phyloP scores from a whole-genome alignment of 1,140 invertebrate genomes.

The Brachionus rotundiformis region DNA sequence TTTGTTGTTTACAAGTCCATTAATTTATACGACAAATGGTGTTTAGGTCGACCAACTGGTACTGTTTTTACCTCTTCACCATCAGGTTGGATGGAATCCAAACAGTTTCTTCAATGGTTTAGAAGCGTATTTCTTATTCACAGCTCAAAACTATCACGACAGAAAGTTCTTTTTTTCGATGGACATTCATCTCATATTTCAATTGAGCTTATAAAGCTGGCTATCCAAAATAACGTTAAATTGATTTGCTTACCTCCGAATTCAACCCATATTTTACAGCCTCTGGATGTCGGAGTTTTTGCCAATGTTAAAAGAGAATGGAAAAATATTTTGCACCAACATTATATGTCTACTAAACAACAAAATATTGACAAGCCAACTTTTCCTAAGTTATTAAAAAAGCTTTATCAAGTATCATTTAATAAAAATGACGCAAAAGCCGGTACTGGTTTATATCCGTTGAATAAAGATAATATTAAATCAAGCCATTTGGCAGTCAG shows the following conservation, averaged over 20 bases:
- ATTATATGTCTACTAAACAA: conserved; percentile 3
- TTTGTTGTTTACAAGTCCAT: neutral
- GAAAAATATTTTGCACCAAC: neutral
- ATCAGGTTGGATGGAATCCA: conserved; percentile 24
- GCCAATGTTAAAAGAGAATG: neutral
- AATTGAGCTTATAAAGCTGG: neutral
- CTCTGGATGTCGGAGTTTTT: neutral
- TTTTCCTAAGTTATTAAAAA: neutral
- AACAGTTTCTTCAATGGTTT: neutral
- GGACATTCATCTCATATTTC: conserved; percentile 30
- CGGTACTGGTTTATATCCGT: neutral
- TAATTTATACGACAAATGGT: neutral
- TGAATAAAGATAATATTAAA: neutral
- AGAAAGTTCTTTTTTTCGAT: conserved; percentile 2
- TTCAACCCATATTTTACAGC: neutral
- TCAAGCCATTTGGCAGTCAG: neutral
- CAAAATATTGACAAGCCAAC: neutral
- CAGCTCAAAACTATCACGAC: neutral
- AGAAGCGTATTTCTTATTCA: neutral
- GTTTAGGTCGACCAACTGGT: neutral
- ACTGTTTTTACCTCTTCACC: neutral
- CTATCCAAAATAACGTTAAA: conserved; percentile 16
- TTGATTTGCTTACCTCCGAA: neutral
- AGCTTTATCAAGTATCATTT: neutral
- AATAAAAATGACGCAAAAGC: neutral